A percentile compares a stretch with the other conserved stretches of the same genome.
phyloP scores from a whole-genome alignment of 2,888 invertebrate genomes.

The Thereva nobilitata region DNA sequence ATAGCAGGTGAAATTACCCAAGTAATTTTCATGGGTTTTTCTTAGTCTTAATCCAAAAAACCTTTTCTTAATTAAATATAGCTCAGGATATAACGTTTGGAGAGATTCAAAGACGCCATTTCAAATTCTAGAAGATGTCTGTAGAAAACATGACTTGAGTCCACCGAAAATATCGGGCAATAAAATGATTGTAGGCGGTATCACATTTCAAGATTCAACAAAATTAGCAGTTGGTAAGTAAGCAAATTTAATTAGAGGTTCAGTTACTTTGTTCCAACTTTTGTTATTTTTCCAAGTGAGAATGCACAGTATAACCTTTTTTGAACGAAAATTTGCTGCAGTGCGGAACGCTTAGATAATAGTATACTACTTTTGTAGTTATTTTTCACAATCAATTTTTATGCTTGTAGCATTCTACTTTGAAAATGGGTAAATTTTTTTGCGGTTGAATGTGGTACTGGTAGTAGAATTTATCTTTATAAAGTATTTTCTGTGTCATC shows the following conservation, averaged over 20 bases:
- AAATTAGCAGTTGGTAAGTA: conserved; percentile 48
- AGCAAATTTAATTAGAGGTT: not conserved
- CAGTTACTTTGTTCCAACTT: too few species aligned
- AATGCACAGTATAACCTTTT: too few species aligned
- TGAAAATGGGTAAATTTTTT: too few species aligned
- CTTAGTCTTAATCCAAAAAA: not conserved
- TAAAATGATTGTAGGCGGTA: conserved; percentile 62
- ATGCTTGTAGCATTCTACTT: too few species aligned
- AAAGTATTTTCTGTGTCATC: too few species aligned
- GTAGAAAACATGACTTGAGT: conserved; percentile 68
- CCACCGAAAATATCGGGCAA: conserved; percentile 61
- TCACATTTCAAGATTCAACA: conserved; percentile 51
- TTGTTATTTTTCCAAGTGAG: too few species aligned
- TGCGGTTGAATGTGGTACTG: not conserved
- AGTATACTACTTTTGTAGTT: too few species aligned
- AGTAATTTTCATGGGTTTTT: conserved; percentile 16
- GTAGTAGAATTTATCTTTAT: too few species aligned
- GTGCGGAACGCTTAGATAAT: too few species aligned
- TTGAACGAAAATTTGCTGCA: too few species aligned
- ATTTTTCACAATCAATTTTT: too few species aligned
- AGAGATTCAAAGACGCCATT: conserved; percentile 74
- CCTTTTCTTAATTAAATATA: conserved; percentile 44
- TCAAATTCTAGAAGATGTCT: conserved; percentile 71
- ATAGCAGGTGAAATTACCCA: conserved; percentile 62
- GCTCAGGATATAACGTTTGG: conserved; percentile 75